Evolutionary conservation across 2,113 vertebrate species (phyloP), one percentile per base, ranked within the genome.

Genomic region (Cololabis saira): DNA sequence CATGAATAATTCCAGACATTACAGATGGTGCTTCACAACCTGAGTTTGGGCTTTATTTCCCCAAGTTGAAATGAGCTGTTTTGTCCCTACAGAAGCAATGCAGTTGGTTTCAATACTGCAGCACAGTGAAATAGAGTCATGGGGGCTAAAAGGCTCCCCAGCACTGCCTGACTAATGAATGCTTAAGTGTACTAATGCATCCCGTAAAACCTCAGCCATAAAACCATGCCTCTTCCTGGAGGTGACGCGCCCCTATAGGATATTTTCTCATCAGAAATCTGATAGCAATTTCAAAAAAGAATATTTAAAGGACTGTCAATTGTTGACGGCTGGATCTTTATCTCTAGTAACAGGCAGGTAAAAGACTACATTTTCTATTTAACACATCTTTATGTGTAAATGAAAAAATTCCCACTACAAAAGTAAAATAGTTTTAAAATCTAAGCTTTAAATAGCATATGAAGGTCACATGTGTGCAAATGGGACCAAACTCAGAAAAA

Each of bases 111-210:
- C 27, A 74, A 18, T 49, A 40, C 30, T 74, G 70, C 50, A 69
- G 74, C 67, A 61, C 41, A 50, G 63, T 74, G 60, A 83, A 74
- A 81, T 68, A 78, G 41, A 67, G 67, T 63, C 57, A 60, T 40
- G 21, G 18, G n/a, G 45, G 37, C 54, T 51, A 72, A 56, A 79
- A 71, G 76, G 74, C 74, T 86, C 71, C 70, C 53, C 21, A 52
- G 67, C 47, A 50, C 69, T 50, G 49, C 53, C 69, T 57, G 62
- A 79, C 82, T 81, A 89, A 89, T 92, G 85, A 83, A 87, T 56
- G 67, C 89, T 90, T 84, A 89, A 87, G 78, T 63, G 77, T 62
- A 67, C 82, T 88, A 90, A 91, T 91, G 82, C 78, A 87, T 88
- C 82, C 79, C 76, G 73, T 87, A 85, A 89, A 84, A 66, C 27